phyloP scores from a whole-genome alignment of 2,888 invertebrate genomes.

The Caradrina kadenii region DNA sequence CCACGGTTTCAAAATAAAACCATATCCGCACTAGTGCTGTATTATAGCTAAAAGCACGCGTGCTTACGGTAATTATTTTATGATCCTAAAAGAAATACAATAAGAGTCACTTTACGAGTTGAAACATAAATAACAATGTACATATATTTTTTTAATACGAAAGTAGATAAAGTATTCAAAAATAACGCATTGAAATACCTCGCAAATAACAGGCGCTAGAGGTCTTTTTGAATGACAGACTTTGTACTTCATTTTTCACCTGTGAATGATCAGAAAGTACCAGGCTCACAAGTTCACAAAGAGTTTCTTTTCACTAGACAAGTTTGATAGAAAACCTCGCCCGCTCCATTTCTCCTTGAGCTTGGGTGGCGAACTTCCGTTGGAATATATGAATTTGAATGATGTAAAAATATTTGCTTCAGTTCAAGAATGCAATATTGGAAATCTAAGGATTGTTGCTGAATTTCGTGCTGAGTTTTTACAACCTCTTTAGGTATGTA shows the following conservation, averaged over 20 bases:
- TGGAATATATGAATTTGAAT: conserved; percentile 42
- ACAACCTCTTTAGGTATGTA: background rate
- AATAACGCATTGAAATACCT: background rate
- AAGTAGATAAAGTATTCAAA: no score
- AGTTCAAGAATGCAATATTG: conserved; percentile 21
- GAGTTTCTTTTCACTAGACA: conserved; percentile 3
- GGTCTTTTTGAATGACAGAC: background rate
- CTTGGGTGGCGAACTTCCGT: conserved; percentile 21
- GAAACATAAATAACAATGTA: no score
- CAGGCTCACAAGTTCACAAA: conserved; percentile 19
- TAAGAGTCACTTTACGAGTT: no score
- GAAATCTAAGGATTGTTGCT: conserved; percentile 9
- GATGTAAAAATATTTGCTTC: conserved; percentile 32
- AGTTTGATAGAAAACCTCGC: conserved; percentile 28
- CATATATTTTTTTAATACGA: no score
- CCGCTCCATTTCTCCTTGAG: conserved; percentile 39
- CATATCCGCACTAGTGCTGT: no score
- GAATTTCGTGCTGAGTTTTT: background rate
- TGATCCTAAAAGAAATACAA: no score
- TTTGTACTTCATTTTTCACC: background rate
- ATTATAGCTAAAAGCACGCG: no score
- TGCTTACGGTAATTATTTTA: no score
- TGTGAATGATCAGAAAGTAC: conserved; percentile 4
- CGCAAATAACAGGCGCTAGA: no score
- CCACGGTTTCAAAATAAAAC: no score